Evolutionary conservation across 2,888 invertebrate genomes (phyloP).

Genomic region (Alcis repandata): DNA sequence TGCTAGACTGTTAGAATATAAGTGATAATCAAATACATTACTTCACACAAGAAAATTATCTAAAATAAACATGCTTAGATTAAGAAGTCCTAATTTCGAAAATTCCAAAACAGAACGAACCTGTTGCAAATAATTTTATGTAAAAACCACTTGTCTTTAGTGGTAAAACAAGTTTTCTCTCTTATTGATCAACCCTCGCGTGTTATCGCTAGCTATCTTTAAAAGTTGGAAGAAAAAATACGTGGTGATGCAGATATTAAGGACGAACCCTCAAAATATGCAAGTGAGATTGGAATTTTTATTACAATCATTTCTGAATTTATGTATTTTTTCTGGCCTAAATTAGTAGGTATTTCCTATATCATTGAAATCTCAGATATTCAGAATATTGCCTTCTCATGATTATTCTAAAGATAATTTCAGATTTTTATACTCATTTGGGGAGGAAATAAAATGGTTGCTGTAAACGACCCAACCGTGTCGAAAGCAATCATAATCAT

Average conservation of each 20-base stretch:
- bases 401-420: too few relatives aligned
- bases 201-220: conserved; percentile 13
- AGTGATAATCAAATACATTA: background rate
- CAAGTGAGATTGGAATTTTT: background rate
- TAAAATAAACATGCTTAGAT: background rate
- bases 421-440: background rate
- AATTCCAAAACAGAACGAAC: conserved; percentile 10
- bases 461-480: background rate
- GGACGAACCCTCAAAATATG: background rate
- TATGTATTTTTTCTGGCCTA: too few relatives aligned
- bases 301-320: background rate
- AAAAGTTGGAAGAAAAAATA: conserved; percentile 16
- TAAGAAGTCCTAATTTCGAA: background rate
- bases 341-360: too few relatives aligned
- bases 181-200: conserved; percentile 24
- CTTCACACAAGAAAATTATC: background rate
- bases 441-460: background rate
- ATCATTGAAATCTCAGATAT: too few relatives aligned
- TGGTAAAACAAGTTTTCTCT: conserved; percentile 29
- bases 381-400: too few relatives aligned
- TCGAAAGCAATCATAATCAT: conserved; percentile 4
- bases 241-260: background rate
- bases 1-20: background rate
- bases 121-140: conserved; percentile 18
- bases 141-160: conserved; percentile 16